Conservation (phyloP, 2,888 invertebrate genomes). For the Calliopum simillimum region DNA sequence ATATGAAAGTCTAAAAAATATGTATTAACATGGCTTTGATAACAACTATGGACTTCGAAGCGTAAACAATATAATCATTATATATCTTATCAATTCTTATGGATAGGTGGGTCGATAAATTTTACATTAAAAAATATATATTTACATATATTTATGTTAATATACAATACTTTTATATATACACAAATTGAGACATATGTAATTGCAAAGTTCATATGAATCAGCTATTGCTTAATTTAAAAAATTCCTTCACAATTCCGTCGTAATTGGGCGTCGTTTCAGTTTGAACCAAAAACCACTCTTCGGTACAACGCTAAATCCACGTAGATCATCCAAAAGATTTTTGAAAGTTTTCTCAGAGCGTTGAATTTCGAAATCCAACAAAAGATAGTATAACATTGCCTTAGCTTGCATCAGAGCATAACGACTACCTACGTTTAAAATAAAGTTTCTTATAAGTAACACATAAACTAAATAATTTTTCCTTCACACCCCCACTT, state of each 20-base stretch:
- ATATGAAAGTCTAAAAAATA: too few relatives aligned
- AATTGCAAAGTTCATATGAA: background rate
- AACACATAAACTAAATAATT: slow-evolving; percentile 68
- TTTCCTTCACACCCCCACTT: slow-evolving; percentile 18
- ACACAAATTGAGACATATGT: too few relatives aligned
- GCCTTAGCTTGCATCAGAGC: slow-evolving; percentile 50
- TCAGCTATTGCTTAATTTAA: background rate
- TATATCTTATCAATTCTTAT: too few relatives aligned
- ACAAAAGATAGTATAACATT: slow-evolving; percentile 50
- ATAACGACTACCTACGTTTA: slow-evolving; percentile 54
- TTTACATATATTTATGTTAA: too few relatives aligned
- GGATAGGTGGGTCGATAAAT: too few relatives aligned
- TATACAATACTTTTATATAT: too few relatives aligned
- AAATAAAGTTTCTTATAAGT: slow-evolving; percentile 61
- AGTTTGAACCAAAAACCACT: slow-evolving; percentile 49
- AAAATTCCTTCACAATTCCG: background rate
- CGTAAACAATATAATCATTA: too few relatives aligned
- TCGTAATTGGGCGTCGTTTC: slow-evolving; percentile 21
- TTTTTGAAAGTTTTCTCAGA: slow-evolving; percentile 48
- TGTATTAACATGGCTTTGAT: too few relatives aligned
- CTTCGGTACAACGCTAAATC: slow-evolving; percentile 45
- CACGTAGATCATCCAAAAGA: slow-evolving; percentile 44
- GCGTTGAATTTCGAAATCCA: slow-evolving; percentile 48
- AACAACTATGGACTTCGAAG: too few relatives aligned
- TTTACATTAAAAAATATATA: too few relatives aligned